Percentiles rank a stretch among this genome's conserved stretches.
Conservation (phyloP, 2,888 invertebrate genomes). For the Diplolepis rosae region DNA sequence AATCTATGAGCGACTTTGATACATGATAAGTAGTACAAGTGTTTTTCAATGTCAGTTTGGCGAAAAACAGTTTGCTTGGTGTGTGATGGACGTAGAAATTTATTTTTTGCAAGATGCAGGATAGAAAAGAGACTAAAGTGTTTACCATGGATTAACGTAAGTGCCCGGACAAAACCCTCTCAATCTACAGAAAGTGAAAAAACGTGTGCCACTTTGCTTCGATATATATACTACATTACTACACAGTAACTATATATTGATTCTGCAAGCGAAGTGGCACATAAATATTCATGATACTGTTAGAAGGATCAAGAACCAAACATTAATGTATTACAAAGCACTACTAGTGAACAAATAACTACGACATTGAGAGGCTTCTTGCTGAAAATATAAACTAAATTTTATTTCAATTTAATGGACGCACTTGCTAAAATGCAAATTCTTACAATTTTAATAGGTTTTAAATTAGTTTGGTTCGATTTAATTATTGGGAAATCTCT, state of each 20-base stretch:
- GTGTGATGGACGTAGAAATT: conserved; percentile 4
- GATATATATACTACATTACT: conserved; percentile 21
- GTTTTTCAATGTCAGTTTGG: conserved; percentile 1
- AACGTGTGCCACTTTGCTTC: conserved; percentile 34
- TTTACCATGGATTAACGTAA: conserved; percentile 40
- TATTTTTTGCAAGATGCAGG: conserved; percentile 10
- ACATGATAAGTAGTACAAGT: neutral
- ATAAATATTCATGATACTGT: conserved; percentile 70
- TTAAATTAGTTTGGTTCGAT: no score
- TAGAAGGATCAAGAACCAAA: conserved; percentile 59
- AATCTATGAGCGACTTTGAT: neutral
- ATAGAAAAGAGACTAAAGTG: conserved; percentile 31
- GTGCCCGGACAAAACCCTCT: conserved; percentile 39
- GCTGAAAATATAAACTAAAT: no score
- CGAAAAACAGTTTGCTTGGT: neutral
- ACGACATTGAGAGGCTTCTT: neutral
- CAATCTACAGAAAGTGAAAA: conserved; percentile 38
- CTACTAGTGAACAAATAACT: conserved; percentile 14
- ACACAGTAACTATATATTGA: conserved; percentile 55
- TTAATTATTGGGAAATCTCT: no score
- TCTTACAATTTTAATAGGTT: no score
- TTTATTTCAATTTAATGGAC: no score
- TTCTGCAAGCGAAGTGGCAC: conserved; percentile 57
- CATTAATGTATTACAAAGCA: conserved; percentile 27
- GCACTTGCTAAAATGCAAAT: no score